Conservation (phyloP, 1,140 invertebrate species). For the Sinella curviseta region DNA sequence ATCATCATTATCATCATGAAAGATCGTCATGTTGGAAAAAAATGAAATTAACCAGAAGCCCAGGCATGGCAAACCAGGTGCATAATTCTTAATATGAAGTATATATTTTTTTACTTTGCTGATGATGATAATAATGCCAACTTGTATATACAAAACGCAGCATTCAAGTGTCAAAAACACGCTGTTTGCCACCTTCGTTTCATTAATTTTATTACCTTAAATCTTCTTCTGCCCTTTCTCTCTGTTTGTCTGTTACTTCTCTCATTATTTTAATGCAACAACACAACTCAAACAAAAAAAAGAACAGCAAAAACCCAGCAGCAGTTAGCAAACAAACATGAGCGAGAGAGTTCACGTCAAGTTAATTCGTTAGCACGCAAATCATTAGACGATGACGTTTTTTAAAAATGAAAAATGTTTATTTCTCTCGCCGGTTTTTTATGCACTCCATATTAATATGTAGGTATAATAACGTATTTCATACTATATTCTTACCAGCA, state of each 20-base stretch:
- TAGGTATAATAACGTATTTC: not conserved
- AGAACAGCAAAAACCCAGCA: not conserved
- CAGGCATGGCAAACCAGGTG: not conserved
- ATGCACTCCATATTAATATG: no score
- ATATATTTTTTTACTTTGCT: no score
- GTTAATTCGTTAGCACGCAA: conserved; percentile 20
- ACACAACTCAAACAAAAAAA: not conserved
- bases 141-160: no score
- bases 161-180: conserved; percentile 17
- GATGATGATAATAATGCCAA: no score
- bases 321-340: not conserved
- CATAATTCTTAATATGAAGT: no score
- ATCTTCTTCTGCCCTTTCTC: no score
- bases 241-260: not conserved
- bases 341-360: not conserved
- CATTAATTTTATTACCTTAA: conserved; percentile 26
- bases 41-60: conserved; percentile 10
- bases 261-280: not conserved
- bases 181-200: conserved; percentile 11
- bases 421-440: not conserved
- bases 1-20: conserved; percentile 17
- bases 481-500: no score
- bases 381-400: not conserved
- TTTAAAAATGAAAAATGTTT: not conserved
- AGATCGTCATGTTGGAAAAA: conserved; percentile 19